Conservation (phyloP, 1,140 invertebrate genomes). For the Bombus pyrosoma region DNA sequence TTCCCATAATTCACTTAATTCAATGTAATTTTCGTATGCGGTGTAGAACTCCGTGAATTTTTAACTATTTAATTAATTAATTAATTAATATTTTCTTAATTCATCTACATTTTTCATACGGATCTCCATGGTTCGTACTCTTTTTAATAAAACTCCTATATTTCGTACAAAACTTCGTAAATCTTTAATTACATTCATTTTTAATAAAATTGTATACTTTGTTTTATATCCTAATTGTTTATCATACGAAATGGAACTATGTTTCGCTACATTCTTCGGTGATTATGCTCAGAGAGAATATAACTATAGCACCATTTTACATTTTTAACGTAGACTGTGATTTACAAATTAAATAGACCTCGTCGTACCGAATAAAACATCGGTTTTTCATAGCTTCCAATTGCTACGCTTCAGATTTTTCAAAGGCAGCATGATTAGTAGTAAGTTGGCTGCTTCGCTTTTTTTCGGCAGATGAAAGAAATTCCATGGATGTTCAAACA, state of each 20-base stretch:
- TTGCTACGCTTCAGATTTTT: not conserved
- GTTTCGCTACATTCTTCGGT: too few relatives aligned
- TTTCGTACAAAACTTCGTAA: too few relatives aligned
- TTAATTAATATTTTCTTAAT: not conserved
- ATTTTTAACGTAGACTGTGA: not conserved
- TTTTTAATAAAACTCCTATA: too few relatives aligned
- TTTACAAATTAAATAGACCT: not conserved
- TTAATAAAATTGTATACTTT: not conserved
- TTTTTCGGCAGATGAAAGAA: not conserved
- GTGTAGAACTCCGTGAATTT: not conserved
- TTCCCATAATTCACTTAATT: too few relatives aligned
- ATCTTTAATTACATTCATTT: not conserved
- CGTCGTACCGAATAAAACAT: not conserved
- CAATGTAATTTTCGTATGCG: too few relatives aligned
- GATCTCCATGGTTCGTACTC: too few relatives aligned
- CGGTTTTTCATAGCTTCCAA: not conserved
- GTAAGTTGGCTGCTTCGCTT: not conserved
- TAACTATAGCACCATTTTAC: too few relatives aligned
- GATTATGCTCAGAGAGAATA: too few relatives aligned
- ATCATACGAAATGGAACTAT: too few relatives aligned
- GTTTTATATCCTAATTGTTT: too few relatives aligned
- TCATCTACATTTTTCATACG: not conserved
- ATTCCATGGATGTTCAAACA: too few relatives aligned
- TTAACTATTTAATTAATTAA: not conserved
- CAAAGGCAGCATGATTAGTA: not conserved